A percentile compares a stretch with the other conserved stretches of the same genome.
phyloP scores from a whole-genome alignment of 2,797 vertebrate species.

The Rhinatrema bivittatum region DNA sequence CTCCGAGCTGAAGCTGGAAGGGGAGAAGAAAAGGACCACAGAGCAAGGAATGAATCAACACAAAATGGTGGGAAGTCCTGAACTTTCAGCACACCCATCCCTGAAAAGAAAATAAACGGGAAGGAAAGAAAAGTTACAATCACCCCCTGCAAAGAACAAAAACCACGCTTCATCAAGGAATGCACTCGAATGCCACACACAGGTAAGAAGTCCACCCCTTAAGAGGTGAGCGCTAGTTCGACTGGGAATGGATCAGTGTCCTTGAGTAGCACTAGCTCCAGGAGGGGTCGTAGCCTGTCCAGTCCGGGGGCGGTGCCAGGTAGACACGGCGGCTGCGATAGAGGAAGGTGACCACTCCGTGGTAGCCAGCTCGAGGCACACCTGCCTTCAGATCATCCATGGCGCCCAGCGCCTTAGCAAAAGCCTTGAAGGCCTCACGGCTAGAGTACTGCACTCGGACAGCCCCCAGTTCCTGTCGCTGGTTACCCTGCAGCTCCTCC shows the following conservation, averaged over 20 bases:
- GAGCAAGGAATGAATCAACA: too few species aligned
- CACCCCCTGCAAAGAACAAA: not conserved
- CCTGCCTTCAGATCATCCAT: conserved; percentile 96
- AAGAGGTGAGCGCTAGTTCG: not conserved
- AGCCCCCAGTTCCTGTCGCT: conserved; percentile 51
- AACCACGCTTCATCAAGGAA: not conserved
- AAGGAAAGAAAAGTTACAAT: conserved; percentile 2
- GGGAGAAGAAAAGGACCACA: not conserved
- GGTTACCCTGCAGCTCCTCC: conserved; percentile 68
- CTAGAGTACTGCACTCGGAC: conserved; percentile 79
- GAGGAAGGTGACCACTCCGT: conserved; percentile 79
- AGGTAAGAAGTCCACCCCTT: not conserved
- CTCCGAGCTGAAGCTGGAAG: not conserved
- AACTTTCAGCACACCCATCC: too few species aligned
- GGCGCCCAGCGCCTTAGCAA: conserved; percentile 77
- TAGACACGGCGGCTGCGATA: conserved; percentile 80
- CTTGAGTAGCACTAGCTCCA: conserved; percentile 80
- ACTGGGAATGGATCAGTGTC: rapidly evolving
- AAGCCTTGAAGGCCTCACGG: conserved; percentile 82
- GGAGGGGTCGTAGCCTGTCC: conserved; percentile 78
- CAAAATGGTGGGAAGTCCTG: too few species aligned
- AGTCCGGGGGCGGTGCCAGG: conserved; percentile 75
- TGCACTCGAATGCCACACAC: conserved; percentile 27
- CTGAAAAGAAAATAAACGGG: conserved; percentile 9
- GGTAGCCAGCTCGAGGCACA: conserved; percentile 85